phyloP scores from a whole-genome alignment of 2,888 invertebrate genomes.

The Priapulus caudatus region DNA sequence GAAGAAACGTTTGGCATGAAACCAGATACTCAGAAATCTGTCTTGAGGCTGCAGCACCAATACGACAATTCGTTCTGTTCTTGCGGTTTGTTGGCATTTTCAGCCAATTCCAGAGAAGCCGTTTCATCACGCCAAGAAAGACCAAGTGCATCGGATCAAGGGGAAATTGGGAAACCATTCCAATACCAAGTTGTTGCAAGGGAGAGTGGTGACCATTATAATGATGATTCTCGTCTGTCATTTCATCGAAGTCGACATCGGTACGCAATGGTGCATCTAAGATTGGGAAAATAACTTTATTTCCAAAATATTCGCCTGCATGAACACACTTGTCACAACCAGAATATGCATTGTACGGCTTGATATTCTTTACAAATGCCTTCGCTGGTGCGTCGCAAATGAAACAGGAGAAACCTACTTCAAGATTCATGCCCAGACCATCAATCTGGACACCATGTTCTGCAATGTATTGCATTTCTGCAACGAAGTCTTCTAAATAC shows the following conservation, averaged over 20 bases:
- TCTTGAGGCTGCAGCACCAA: no score
- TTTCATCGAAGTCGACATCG: constrained; percentile 18
- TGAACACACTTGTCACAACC: constrained; percentile 13
- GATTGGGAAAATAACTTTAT: no score
- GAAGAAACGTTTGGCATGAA: no score
- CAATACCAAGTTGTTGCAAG: constrained; percentile 13
- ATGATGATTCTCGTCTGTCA: constrained; percentile 21
- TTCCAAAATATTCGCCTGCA: constrained; percentile 9
- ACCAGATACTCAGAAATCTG: no score
- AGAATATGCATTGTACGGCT: constrained; percentile 9
- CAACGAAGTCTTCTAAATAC: constrained; percentile 12
- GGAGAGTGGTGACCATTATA: constrained; percentile 13
- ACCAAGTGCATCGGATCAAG: constrained; percentile 24
- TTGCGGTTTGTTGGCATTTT: no score
- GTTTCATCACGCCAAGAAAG: constrained; percentile 20
- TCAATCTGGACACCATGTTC: no score
- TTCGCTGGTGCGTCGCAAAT: constrained; percentile 18
- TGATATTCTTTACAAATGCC: constrained; percentile 12
- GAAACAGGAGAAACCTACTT: constrained; percentile 11
- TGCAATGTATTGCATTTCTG: no score
- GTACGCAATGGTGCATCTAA: constrained; percentile 17
- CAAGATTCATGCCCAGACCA: not conserved
- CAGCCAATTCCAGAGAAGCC: constrained; percentile 19
- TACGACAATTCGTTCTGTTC: no score
- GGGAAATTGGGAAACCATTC: constrained; percentile 20